phyloP scores from a whole-genome alignment of 2,888 invertebrate species.

The Ceraclea dissimilis region DNA sequence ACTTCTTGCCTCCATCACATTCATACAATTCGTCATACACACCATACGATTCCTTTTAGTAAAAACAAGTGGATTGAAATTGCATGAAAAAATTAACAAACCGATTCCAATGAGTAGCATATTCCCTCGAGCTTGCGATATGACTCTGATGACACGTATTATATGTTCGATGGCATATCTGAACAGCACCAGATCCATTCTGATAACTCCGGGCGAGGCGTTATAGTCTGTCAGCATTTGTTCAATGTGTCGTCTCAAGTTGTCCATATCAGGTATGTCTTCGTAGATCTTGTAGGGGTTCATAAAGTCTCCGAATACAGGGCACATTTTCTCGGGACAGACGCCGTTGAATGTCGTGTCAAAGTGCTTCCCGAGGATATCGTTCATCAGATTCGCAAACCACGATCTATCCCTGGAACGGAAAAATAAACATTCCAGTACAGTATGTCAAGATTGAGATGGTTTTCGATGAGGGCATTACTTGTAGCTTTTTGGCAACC shows the following conservation, averaged over 20 bases:
- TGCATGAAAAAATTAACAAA: constrained; percentile 27
- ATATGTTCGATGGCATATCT: constrained; percentile 83
- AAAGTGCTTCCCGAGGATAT: constrained; percentile 70
- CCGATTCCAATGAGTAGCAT: constrained; percentile 79
- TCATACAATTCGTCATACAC: no score
- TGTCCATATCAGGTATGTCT: constrained; percentile 59
- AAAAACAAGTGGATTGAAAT: no score
- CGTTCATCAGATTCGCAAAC: constrained; percentile 64
- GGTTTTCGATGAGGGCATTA: neutral
- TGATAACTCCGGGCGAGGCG: constrained; percentile 65
- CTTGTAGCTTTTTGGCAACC: no score
- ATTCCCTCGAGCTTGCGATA: constrained; percentile 78
- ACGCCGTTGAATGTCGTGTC: constrained; percentile 73
- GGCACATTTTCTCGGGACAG: constrained; percentile 62
- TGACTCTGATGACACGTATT: constrained; percentile 71
- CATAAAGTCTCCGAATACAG: constrained; percentile 74
- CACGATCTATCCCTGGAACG: constrained; percentile 62
- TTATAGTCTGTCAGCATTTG: constrained; percentile 72
- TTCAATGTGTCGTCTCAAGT: constrained; percentile 37
- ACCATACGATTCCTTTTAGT: no score
- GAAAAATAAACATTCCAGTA: no score
- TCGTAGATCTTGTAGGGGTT: constrained; percentile 73
- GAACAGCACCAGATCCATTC: constrained; percentile 78
- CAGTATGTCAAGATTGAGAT: neutral
- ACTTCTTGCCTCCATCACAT: no score